Conservation (phyloP, 1,140 invertebrate species). For the Eurosta solidaginis region DNA sequence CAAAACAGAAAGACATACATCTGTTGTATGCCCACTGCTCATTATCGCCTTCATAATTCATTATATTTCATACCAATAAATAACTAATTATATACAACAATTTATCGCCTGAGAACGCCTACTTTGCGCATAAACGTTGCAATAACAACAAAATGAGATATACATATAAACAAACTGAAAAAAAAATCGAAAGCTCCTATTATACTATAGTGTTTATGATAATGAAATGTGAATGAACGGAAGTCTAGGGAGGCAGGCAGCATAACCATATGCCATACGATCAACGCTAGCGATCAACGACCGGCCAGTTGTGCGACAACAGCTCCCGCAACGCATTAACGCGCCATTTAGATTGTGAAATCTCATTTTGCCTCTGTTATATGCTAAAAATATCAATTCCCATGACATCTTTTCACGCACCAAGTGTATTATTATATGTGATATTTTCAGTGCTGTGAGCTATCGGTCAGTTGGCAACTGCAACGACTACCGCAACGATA, state of each 20-base stretch:
- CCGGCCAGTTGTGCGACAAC: background rate
- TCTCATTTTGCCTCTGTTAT: background rate
- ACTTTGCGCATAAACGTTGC: background rate
- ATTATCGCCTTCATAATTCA: background rate
- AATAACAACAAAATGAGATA: background rate
- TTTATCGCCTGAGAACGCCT: background rate
- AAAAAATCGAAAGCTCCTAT: background rate
- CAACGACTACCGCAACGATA: background rate
- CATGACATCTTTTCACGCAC: conserved; percentile 35
- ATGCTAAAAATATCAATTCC: conserved; percentile 33
- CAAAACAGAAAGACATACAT: too few relatives aligned
- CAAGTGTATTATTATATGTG: background rate
- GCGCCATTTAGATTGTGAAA: conserved; percentile 25
- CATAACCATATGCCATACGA: too few relatives aligned
- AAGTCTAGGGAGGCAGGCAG: too few relatives aligned
- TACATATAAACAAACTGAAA: background rate
- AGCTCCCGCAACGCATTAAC: conserved; percentile 20
- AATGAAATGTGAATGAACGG: background rate
- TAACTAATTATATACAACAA: background rate
- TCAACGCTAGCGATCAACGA: background rate
- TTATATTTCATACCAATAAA: background rate
- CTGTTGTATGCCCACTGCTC: background rate
- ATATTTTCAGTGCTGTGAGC: background rate
- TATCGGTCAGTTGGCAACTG: background rate
- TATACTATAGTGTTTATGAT: background rate